Base-by-base conservation (phyloP, 2,888 invertebrate species). In the Tillus elongatus region DNA sequence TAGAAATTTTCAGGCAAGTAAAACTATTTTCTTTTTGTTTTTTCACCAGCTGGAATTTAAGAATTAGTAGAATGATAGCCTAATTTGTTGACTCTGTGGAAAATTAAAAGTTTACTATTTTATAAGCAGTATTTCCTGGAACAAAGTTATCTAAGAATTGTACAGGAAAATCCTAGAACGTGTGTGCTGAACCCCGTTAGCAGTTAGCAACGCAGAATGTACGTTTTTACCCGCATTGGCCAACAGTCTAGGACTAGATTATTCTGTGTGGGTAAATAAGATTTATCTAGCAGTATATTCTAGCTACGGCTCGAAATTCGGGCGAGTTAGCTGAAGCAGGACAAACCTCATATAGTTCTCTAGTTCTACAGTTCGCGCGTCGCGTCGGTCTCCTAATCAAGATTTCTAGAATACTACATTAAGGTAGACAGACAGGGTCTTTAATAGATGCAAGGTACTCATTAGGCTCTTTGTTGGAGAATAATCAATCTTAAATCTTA, bases 251-350 rank as follows among this genome's bases (percentile, higher is more conserved):
- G 36, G 39, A 43, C 39, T 45, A 43, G 43, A 43, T 41, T 45
- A 45, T 45, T 45, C 41, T 43, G 38, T 45, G 42, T 46, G 47
- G 44, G 42, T 43, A 46, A 46, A 49, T 46, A 46, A 48, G 46
- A 50, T 50, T 50, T 46, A 49, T 49, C 43, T 43, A 44, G 44
- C 36, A 46, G 44, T 48, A 46, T 46, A 50, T 50, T 48, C 42
- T 33, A 42, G 41, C 36, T 43, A 43, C 39, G 36, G 42, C 42
- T 41, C 41, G 19, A 47, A 46, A 48, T 42, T 44, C 44, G 40
- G 39, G 40, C 40, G n/a, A n/a, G n/a, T n/a, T n/a, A n/a, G n/a
- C n/a, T n/a, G n/a, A n/a, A 39, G 42, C 40, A 44, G 44, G 41
- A 34, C 40, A 41, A 44, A 43, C 45, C 40, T 43, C 39, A 6